Conservation (phyloP, 2,888 invertebrate species). For the Acrocyrtus sp. region DNA sequence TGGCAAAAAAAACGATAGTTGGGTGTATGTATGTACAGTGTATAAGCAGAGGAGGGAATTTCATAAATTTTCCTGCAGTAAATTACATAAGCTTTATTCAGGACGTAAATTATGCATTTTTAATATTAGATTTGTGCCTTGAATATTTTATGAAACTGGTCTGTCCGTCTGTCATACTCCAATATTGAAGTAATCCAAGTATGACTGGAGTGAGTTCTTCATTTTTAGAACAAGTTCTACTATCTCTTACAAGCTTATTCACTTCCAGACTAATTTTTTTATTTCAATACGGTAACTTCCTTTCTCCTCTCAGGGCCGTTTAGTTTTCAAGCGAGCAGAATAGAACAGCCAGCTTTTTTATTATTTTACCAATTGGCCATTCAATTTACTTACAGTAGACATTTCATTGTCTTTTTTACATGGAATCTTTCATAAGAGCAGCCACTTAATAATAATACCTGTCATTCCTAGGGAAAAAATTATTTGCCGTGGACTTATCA, state of each 20-base stretch:
- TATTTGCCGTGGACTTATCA: too few relatives aligned
- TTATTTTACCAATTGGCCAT: too few relatives aligned
- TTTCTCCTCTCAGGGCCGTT: constrained; percentile 12
- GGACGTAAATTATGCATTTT: too few relatives aligned
- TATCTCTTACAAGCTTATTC: too few relatives aligned
- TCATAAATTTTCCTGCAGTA: too few relatives aligned
- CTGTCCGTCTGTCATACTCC: constrained; percentile 11
- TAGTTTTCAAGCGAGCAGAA: not conserved
- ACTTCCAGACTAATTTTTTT: constrained; percentile 5
- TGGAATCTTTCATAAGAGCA: not conserved
- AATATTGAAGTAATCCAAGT: not conserved
- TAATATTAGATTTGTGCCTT: constrained; percentile 42
- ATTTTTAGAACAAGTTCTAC: not conserved
- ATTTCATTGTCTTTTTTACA: not conserved
- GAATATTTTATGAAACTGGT: constrained; percentile 48
- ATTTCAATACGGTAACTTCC: constrained; percentile 21
- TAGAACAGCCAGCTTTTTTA: not conserved
- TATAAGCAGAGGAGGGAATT: too few relatives aligned
- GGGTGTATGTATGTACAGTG: too few relatives aligned
- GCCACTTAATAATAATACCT: constrained; percentile 14
- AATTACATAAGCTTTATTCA: too few relatives aligned
- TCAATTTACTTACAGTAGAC: not conserved
- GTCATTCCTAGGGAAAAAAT: too few relatives aligned
- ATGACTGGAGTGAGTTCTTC: not conserved
- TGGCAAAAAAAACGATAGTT: too few relatives aligned